Evolutionary conservation across 2,888 invertebrate genomes (phyloP).

Genomic region (Suillia variegata): DNA sequence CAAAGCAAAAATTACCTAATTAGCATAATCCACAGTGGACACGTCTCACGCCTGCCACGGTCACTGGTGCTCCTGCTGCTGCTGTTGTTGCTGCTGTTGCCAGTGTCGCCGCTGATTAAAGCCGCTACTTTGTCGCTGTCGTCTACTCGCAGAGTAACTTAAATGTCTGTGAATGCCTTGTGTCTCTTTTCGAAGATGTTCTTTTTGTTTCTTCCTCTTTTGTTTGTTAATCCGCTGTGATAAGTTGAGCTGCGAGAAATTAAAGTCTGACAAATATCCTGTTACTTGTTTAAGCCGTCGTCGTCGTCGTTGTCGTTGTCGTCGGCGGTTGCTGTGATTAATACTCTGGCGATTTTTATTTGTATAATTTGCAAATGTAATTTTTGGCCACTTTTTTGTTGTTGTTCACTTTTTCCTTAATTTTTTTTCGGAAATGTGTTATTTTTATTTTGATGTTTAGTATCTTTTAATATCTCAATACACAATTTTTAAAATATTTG

Average conservation of each 20-base stretch:
- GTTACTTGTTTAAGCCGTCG: conserved; percentile 8
- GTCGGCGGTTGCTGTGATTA: conserved; percentile 35
- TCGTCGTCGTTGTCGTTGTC: no score
- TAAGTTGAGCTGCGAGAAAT: conserved; percentile 37
- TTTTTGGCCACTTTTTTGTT: conserved; percentile 24
- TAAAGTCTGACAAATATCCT: conserved; percentile 7
- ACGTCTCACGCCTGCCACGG: conserved; percentile 22
- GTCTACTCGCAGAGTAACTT: conserved; percentile 22
- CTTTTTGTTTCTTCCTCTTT: neutral
- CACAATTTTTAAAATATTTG: no score
- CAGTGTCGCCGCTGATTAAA: conserved; percentile 28
- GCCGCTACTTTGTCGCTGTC: conserved; percentile 28
- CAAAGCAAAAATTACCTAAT: conserved; percentile 54
- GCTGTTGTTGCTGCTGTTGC: conserved; percentile 15
- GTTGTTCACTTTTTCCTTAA: conserved; percentile 19
- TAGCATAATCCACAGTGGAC: conserved; percentile 54
- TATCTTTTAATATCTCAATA: conserved; percentile 10
- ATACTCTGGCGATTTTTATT: conserved; percentile 50
- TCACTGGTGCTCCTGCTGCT: conserved; percentile 12
- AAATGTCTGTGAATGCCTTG: neutral
- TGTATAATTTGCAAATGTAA: conserved; percentile 19
- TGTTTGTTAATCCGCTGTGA: conserved; percentile 41
- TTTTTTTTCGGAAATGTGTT: conserved; percentile 17
- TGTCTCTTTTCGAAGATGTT: neutral
- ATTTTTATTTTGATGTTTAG: conserved; percentile 18